A percentile compares a stretch with the other conserved stretches of the same genome.
Conservation (phyloP, 2,113 vertebrate genomes). For the Crotophaga sulcirostris region DNA sequence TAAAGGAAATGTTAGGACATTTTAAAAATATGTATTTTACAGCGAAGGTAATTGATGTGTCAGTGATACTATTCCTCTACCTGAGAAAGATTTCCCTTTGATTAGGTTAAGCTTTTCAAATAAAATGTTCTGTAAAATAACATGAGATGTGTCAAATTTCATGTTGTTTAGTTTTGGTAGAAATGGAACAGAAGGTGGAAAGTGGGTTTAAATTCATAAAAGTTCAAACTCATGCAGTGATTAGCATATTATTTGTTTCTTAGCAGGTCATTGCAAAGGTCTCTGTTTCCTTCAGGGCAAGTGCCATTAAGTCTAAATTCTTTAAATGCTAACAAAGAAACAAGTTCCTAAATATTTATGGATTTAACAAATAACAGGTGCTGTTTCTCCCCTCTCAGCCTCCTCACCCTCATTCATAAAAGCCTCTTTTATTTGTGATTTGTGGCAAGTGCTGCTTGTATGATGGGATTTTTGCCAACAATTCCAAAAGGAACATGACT, state of each 20-base stretch:
- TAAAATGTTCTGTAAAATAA: neutral
- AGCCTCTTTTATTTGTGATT: neutral
- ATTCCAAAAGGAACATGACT: neutral
- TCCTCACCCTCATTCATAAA: neutral
- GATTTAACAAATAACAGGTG: neutral
- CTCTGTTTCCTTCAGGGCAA: neutral
- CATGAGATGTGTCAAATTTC: neutral
- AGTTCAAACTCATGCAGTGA: neutral
- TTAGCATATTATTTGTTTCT: neutral
- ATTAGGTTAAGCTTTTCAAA: constrained; percentile 13
- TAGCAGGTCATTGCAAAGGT: neutral
- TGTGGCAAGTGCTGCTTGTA: neutral
- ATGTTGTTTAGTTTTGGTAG: neutral
- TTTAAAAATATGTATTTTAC: neutral
- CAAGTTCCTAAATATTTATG: neutral
- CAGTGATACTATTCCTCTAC: neutral
- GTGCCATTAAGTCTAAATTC: neutral
- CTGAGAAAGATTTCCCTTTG: neutral
- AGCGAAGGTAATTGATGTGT: neutral
- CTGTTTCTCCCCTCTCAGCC: neutral
- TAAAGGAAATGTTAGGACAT: constrained; percentile 5
- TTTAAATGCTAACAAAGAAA: neutral
- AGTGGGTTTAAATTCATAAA: neutral
- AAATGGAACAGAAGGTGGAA: neutral
- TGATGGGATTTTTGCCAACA: neutral